These are phyloP conservation scores for Leuciscus waleckii DNA, from an alignment of 2,797 vertebrate species.

Conservation along the genomic window DNA sequence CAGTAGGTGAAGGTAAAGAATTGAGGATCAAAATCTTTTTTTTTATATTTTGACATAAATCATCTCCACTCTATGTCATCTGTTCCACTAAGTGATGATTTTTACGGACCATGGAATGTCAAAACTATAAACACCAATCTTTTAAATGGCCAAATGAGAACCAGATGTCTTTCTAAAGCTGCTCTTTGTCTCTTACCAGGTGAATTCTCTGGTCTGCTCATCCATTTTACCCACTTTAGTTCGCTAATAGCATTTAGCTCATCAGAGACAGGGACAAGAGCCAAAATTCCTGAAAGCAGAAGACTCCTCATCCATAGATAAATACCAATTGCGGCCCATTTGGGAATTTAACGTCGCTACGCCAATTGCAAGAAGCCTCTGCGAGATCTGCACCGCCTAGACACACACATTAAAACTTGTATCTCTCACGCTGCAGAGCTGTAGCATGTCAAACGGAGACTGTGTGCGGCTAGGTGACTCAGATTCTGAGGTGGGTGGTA, in stretches of 20 bases:
- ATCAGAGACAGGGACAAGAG: constrained; percentile 72
- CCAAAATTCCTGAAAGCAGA: constrained; percentile 68
- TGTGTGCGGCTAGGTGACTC: constrained; percentile 76
- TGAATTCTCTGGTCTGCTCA: constrained; percentile 42
- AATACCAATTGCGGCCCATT: constrained; percentile 64
- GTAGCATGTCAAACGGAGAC: constrained; percentile 75
- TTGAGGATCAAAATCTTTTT: neutral
- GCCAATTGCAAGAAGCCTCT: constrained; percentile 76
- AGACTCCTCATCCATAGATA: constrained; percentile 39
- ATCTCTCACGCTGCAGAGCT: constrained; percentile 72
- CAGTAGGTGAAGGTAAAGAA: neutral
- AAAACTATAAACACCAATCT: constrained; percentile 30
- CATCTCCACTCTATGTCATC: constrained; percentile 14
- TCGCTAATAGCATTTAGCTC: constrained; percentile 76
- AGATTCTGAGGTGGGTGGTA: constrained; percentile 83
- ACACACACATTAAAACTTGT: constrained; percentile 64
- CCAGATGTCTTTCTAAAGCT: constrained; percentile 35
- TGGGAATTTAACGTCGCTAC: constrained; percentile 71
- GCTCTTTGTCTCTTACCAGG: constrained; percentile 42
- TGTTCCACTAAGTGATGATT: constrained; percentile 30
- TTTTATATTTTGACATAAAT: neutral
- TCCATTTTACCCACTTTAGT: constrained; percentile 46
- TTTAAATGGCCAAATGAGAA: constrained; percentile 28
- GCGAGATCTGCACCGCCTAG: constrained; percentile 78
- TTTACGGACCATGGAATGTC: constrained; percentile 34